Evolutionary conservation across 64 coral and sea anemone species (phyloP).

Genomic region (Montipora sp.): DNA sequence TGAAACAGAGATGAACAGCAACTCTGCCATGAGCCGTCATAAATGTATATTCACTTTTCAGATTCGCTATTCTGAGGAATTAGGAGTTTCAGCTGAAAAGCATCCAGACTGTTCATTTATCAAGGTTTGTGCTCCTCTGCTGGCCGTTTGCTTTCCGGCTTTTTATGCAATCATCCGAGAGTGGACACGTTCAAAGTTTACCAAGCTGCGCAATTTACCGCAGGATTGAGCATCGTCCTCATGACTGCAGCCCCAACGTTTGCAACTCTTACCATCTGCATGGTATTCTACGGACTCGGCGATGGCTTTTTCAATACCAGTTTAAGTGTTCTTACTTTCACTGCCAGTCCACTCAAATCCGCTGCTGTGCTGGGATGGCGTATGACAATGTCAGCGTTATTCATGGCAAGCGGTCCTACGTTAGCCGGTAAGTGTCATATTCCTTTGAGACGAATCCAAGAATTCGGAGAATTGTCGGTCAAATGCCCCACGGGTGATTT

Average conservation of each 20-base stretch:
- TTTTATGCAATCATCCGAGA: constrained; percentile 22
- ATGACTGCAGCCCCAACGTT: constrained; percentile 7
- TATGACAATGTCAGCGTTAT: not conserved
- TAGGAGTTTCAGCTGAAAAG: constrained; percentile 51
- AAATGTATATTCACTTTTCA: not conserved
- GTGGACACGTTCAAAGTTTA: constrained; percentile 36
- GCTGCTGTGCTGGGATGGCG: not conserved
- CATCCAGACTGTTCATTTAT: constrained; percentile 43
- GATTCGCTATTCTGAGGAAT: constrained; percentile 64
- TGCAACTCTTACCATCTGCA: not conserved
- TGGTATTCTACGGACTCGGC: constrained; percentile 8
- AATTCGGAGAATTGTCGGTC: too few relatives aligned
- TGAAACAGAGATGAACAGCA: too few relatives aligned
- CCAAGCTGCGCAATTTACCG: not conserved
- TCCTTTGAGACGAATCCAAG: too few relatives aligned
- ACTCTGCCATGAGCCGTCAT: too few relatives aligned
- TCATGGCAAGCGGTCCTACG: constrained; percentile 35
- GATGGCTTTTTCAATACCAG: constrained; percentile 23
- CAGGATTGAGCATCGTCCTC: not conserved
- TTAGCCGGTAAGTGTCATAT: constrained; percentile 10
- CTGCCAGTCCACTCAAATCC: not conserved
- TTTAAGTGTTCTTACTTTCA: not conserved
- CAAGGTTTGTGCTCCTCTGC: constrained; percentile 30
- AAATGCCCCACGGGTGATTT: too few relatives aligned
- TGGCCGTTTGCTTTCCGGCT: constrained; percentile 33